Conservation (phyloP, 2,888 invertebrate genomes). For the Tolmerus cingulatus region DNA sequence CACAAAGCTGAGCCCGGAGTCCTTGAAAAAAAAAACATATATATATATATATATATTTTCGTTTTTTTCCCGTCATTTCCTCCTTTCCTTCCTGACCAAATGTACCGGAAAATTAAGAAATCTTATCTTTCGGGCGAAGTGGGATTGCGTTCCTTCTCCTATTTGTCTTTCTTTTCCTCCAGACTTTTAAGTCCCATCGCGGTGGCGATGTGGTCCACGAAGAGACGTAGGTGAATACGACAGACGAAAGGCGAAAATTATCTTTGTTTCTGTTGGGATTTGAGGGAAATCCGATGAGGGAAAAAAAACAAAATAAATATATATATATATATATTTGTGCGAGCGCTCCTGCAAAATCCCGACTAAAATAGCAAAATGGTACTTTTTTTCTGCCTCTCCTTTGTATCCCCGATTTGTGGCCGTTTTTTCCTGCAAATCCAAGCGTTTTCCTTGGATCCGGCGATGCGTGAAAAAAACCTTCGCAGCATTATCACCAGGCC, state of each 20-base stretch:
- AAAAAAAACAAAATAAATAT: neutral
- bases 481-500: neutral
- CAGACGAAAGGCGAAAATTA: neutral
- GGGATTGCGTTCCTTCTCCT: neutral
- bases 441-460: neutral
- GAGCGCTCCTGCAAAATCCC: neutral
- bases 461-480: neutral
- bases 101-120: constrained; percentile 40
- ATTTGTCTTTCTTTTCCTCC: neutral
- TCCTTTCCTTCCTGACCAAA: constrained; percentile 23
- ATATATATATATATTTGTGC: neutral
- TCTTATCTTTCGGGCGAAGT: neutral
- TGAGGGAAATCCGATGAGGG: neutral
- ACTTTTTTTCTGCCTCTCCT: neutral
- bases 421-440: neutral
- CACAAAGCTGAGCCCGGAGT: neutral
- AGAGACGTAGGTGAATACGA: neutral
- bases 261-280: neutral
- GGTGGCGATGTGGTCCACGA: neutral
- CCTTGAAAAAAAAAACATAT: neutral
- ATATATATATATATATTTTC: neutral
- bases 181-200: neutral
- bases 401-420: neutral
- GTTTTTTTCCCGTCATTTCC: constrained; percentile 8
- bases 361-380: neutral